Percentiles rank a stretch among this genome's conserved stretches.
Evolutionary conservation across 1,140 invertebrate species (phyloP).

Genomic region (Caenorhabditis latens): DNA sequence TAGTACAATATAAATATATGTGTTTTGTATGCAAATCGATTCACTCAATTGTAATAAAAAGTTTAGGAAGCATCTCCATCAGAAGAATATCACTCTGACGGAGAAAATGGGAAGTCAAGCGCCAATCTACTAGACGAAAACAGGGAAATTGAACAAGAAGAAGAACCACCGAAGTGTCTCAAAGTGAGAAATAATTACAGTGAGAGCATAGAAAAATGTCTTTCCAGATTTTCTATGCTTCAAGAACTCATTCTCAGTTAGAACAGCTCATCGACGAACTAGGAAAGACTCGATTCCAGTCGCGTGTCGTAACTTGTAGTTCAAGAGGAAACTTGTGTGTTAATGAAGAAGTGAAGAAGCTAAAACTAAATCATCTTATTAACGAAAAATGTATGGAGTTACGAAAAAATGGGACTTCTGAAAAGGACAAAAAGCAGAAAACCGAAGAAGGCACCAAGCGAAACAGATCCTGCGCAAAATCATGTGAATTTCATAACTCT

Average conservation of each 20-base stretch:
- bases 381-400: conserved; percentile 95
- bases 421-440: conserved; percentile 86
- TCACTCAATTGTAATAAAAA: no score
- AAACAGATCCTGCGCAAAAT: conserved; percentile 51
- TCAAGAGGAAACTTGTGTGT: conserved; percentile 93
- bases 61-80: conserved; percentile 64
- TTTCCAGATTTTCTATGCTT: conserved; percentile 78
- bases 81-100: conserved; percentile 66
- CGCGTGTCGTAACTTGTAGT: conserved; percentile 87
- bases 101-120: conserved; percentile 58
- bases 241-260: conserved; percentile 95
- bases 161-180: conserved; percentile 79
- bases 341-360: conserved; percentile 85
- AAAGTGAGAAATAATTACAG: conserved; percentile 67
- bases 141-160: conserved; percentile 78
- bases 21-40: no score
- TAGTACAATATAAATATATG: background rate
- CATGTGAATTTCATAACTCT: conserved; percentile 65
- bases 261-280: conserved; percentile 93
- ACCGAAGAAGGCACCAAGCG: conserved; percentile 82
- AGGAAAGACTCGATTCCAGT: conserved; percentile 85
- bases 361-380: conserved; percentile 87
- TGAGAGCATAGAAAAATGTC: background rate
- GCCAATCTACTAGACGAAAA: background rate
- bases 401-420: conserved; percentile 83